A percentile compares a stretch with the other conserved stretches of the same genome.
These are phyloP conservation scores for Lycodopsis pacificus DNA, from an alignment of 2,797 vertebrate genomes.

Conservation along the genomic window DNA sequence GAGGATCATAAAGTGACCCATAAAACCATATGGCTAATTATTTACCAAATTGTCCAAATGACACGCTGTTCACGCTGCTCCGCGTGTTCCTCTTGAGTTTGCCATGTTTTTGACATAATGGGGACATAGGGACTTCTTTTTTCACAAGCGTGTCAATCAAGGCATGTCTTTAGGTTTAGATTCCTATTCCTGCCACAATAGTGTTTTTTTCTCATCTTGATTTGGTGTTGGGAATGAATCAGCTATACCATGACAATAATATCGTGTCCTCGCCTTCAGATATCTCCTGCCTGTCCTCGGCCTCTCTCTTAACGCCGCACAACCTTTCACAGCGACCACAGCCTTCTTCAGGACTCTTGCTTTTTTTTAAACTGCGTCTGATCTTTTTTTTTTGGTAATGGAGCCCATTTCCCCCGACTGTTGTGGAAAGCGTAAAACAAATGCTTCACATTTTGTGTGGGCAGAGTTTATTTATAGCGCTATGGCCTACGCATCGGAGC, in stretches of 20 bases:
- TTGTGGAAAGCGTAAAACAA: slow-evolving; percentile 44
- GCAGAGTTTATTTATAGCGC: slow-evolving; percentile 76
- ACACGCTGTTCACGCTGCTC: neutral
- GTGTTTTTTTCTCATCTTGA: neutral
- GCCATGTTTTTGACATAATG: neutral
- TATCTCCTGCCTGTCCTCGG: too few species aligned
- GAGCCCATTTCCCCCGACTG: slow-evolving; percentile 8
- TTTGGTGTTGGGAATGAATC: neutral
- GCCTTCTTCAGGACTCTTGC: neutral
- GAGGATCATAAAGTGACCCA: neutral
- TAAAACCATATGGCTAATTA: neutral
- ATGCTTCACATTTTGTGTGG: slow-evolving; percentile 66
- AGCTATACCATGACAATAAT: neutral
- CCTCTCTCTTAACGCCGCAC: neutral
- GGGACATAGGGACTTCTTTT: neutral
- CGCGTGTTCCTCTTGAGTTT: neutral
- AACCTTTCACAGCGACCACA: slow-evolving; percentile 6
- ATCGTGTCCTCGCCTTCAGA: neutral
- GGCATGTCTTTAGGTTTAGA: neutral
- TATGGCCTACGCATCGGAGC: slow-evolving; percentile 36
- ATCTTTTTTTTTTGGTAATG: slow-evolving; percentile 14
- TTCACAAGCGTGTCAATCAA: neutral
- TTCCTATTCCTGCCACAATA: neutral
- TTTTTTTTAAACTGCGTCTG: neutral
- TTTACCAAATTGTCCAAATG: neutral